Conservation (phyloP, 2,113 vertebrate species). For the Labeo rohita region DNA sequence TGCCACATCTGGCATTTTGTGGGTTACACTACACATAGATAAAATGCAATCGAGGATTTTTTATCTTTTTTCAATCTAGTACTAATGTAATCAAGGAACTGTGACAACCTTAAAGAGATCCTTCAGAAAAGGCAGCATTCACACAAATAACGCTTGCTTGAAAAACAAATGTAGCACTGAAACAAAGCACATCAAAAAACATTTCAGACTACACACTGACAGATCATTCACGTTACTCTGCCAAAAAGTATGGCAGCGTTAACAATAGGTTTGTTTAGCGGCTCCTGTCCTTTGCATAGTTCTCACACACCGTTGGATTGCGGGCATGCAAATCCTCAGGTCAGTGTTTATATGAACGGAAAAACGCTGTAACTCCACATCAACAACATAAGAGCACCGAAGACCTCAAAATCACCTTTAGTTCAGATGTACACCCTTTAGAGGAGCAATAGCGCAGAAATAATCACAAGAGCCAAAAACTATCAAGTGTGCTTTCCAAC, state of each 20-base stretch:
- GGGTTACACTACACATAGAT: too few species aligned
- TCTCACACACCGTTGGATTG: constrained; percentile 10
- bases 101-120: too few species aligned
- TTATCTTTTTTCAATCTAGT: too few species aligned
- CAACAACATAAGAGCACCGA: not conserved
- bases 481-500: not conserved
- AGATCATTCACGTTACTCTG: not conserved
- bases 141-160: not conserved
- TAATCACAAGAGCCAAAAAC: not conserved
- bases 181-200: not conserved
- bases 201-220: not conserved
- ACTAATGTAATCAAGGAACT: too few species aligned
- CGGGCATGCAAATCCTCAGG: not conserved
- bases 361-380: not conserved
- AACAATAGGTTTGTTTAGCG: not conserved
- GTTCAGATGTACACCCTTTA: not conserved
- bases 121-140: too few species aligned
- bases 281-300: not conserved
- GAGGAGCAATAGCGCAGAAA: not conserved
- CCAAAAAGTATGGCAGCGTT: not conserved
- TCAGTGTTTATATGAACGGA: not conserved
- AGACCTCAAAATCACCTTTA: not conserved
- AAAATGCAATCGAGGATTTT: too few species aligned
- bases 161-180: not conserved
- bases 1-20: too few species aligned